A percentile compares a stretch with the other conserved stretches of the same genome.
phyloP scores from a whole-genome alignment of 2,797 vertebrate genomes.

The Chelmon rostratus region DNA sequence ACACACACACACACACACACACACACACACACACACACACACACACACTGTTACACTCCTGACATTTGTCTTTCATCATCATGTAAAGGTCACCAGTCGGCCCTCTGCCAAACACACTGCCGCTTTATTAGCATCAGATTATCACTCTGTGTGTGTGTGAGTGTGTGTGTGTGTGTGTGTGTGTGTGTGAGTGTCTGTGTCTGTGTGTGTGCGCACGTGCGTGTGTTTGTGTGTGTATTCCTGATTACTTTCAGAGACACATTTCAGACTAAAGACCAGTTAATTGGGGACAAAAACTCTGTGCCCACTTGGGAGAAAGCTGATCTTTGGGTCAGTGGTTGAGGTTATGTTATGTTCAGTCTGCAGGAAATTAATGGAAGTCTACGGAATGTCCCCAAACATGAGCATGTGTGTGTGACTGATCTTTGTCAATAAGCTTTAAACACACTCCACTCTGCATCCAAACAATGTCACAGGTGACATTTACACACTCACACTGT shows the following conservation, averaged over 20 bases:
- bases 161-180: slow-evolving; percentile 79
- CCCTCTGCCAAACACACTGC: slow-evolving; percentile 59
- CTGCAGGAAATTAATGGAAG: too few species aligned
- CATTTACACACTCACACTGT: slow-evolving; percentile 23
- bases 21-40: not conserved
- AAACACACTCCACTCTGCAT: slow-evolving; percentile 40
- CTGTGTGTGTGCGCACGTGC: slow-evolving; percentile 19
- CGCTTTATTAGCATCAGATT: slow-evolving; percentile 73
- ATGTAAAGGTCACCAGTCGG: slow-evolving; percentile 50
- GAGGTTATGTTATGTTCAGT: too few species aligned
- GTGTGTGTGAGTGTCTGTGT: slow-evolving; percentile 25
- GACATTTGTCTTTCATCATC: slow-evolving; percentile 65
- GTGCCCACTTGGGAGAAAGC: too few species aligned
- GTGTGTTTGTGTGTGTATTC: slow-evolving; percentile 15
- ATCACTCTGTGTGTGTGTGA: slow-evolving; percentile 61
- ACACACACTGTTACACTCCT: slow-evolving; percentile 10
- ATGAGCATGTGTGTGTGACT: too few species aligned
- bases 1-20: slow-evolving; percentile 16
- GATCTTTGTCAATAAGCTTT: not conserved
- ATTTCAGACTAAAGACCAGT: too few species aligned
- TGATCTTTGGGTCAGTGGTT: too few species aligned
- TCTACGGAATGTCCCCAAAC: too few species aligned
- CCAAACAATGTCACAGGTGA: slow-evolving; percentile 51
- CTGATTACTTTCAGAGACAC: too few species aligned
- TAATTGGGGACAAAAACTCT: too few species aligned